A percentile compares a stretch with the other conserved stretches of the same genome.
These are phyloP conservation scores for Chamaetylas fuelleborni DNA, from an alignment of 2,113 vertebrate species.

Conservation along the genomic window DNA sequence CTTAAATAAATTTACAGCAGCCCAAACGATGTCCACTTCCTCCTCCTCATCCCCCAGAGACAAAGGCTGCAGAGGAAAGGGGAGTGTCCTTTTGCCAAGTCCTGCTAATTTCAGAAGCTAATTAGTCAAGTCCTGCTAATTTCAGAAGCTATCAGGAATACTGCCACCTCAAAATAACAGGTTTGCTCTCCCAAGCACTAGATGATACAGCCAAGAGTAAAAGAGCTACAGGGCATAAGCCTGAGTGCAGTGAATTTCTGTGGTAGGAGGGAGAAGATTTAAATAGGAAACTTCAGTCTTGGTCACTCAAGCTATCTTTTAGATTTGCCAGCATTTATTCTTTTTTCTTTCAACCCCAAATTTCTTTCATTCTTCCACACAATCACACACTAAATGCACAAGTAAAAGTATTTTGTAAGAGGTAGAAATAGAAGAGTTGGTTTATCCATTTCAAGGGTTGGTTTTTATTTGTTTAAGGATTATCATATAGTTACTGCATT, in stretches of 20 bases:
- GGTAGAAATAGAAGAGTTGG: neutral
- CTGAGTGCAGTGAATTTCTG: neutral
- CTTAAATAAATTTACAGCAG: neutral
- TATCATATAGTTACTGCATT: neutral
- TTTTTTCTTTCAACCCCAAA: neutral
- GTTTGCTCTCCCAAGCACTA: neutral
- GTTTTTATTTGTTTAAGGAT: neutral
- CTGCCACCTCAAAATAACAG: neutral
- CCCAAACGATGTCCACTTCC: neutral
- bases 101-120: neutral
- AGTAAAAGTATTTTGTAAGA: neutral
- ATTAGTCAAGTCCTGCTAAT: neutral
- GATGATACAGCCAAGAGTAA: neutral
- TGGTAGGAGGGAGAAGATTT: neutral
- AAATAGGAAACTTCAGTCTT: neutral
- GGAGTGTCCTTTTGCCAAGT: neutral
- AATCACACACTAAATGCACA: neutral
- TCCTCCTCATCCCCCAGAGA: neutral
- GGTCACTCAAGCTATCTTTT: neutral
- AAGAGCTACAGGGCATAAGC: neutral
- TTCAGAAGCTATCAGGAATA: neutral
- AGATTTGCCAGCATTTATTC: neutral
- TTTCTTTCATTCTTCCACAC: neutral
- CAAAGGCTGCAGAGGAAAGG: neutral
- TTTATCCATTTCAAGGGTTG: neutral